These are phyloP conservation scores for Melanophora roralis DNA, from an alignment of 2,888 invertebrate genomes.

Conservation along the genomic window DNA sequence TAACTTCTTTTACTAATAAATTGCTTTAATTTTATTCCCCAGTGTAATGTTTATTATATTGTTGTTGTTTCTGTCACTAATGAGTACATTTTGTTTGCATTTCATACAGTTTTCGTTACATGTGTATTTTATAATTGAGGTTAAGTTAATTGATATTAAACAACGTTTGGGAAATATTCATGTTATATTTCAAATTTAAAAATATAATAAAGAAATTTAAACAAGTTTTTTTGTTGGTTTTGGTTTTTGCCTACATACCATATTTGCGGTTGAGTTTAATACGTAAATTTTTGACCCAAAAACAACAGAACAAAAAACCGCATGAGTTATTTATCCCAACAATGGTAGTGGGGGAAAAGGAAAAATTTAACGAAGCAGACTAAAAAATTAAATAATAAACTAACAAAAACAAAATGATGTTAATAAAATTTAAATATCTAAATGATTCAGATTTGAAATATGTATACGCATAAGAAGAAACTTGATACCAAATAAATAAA, in stretches of 20 bases:
- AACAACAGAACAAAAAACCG: constrained; percentile 35
- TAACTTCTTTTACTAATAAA: background rate
- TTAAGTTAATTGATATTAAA: constrained; percentile 60
- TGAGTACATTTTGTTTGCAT: constrained; percentile 41
- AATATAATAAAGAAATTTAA: constrained; percentile 31
- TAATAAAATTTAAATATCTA: constrained; percentile 22
- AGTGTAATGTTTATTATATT: constrained; percentile 2
- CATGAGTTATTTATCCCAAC: constrained; percentile 53
- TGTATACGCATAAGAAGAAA: too few species aligned
- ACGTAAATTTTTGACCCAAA: constrained; percentile 31
- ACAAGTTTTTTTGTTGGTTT: constrained; percentile 7
- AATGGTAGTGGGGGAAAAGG: background rate
- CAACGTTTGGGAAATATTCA: constrained; percentile 1
- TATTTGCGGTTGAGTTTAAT: constrained; percentile 53
- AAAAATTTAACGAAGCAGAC: background rate
- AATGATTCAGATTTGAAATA: background rate
- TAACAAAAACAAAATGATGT: background rate
- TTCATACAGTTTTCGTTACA: constrained; percentile 48
- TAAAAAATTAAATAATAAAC: background rate
- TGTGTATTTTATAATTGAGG: constrained; percentile 57
- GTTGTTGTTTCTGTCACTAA: background rate
- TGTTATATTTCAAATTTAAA: constrained; percentile 22
- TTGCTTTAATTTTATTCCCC: background rate
- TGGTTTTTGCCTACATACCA: constrained; percentile 14
- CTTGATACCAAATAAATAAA: too few species aligned